Base-by-base conservation (phyloP, 2,113 vertebrate genomes). In the Dromiciops gliroides region DNA sequence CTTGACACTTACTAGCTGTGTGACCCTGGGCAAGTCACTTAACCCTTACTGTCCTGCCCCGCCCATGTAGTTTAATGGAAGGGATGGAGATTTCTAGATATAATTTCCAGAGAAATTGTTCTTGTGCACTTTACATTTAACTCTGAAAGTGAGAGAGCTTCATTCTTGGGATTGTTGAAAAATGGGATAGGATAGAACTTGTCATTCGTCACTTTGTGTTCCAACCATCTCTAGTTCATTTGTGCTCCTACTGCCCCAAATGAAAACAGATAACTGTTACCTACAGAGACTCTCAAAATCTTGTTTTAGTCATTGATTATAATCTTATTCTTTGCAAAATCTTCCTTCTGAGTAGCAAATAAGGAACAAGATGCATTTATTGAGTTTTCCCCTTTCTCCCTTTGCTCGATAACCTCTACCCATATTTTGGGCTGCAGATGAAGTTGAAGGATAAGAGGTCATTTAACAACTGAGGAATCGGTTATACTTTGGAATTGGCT, bases 101-200 rank as follows among this genome's bases (percentile, higher is more conserved):
- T 90, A 37, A 47, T 94, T 94, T 67, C 49, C n/a, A 94, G 48
- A 37, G 91, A 31, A 3, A 28, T 92, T 94, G 94, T 44, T 91
- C 24, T 91, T 31, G 31, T 37, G 14, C 91, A 88, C 89, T 96
- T 92, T 93, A 53, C 44, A 37, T 93, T 28, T 92, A 95, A 90
- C 0, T 28, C 56, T 67, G 28, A 67, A 44, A 83, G 16, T 83
- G 67, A 83, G 14, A n/a, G 19, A 83, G 19, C 56, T 67, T 67
- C 6, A 44, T 83, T 83, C 37, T 83, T 44, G 19, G 67, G 37
- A 83, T 44, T 75, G 4, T 75, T n/a, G 60, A n/a, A 75, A 75
- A 75, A 75, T n/a, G 37, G 16, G 6, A 7, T 83, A 44, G 67
- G 37, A 75, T 22, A 83, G 44, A 83, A 23, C 19, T 10, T 14